These are phyloP conservation scores for Clostera curtula DNA, from an alignment of 2,888 invertebrate genomes.

Conservation along the genomic window DNA sequence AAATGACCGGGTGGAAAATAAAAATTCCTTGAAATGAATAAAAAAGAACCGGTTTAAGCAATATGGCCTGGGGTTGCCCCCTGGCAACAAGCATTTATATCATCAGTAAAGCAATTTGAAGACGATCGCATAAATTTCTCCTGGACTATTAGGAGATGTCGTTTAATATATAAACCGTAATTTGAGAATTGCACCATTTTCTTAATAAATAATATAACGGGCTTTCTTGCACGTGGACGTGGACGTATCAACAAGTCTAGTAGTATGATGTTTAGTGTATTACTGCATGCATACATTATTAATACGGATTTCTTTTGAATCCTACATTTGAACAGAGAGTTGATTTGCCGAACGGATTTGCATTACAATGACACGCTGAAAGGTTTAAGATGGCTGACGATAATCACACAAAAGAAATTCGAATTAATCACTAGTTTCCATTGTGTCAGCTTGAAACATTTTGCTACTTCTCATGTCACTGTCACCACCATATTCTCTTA, in stretches of 20 bases:
- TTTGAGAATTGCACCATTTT: constrained; percentile 30
- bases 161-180: constrained; percentile 18
- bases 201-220: constrained; percentile 25
- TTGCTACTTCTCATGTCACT: constrained; percentile 13
- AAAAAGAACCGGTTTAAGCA: too few species aligned
- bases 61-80: too few species aligned
- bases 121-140: too few species aligned
- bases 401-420: constrained; percentile 25
- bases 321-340: too few species aligned
- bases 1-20: too few species aligned
- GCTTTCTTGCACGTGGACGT: constrained; percentile 28
- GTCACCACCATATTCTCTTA: constrained; percentile 15
- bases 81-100: too few species aligned
- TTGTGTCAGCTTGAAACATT: constrained; percentile 48
- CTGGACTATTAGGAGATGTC: too few species aligned
- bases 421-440: constrained; percentile 35
- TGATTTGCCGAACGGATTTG: too few species aligned
- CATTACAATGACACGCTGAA: too few species aligned
- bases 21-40: too few species aligned
- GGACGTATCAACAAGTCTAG: constrained; percentile 35
- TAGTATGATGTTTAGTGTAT: constrained; percentile 31
- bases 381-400: too few species aligned
- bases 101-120: too few species aligned
- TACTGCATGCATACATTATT: constrained; percentile 14
- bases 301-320: constrained; percentile 23